A percentile compares a stretch with the other conserved stretches of the same genome.
These are phyloP conservation scores for Phyllopteryx taeniolatus DNA, from an alignment of 2,113 vertebrate species.

Conservation along the genomic window DNA sequence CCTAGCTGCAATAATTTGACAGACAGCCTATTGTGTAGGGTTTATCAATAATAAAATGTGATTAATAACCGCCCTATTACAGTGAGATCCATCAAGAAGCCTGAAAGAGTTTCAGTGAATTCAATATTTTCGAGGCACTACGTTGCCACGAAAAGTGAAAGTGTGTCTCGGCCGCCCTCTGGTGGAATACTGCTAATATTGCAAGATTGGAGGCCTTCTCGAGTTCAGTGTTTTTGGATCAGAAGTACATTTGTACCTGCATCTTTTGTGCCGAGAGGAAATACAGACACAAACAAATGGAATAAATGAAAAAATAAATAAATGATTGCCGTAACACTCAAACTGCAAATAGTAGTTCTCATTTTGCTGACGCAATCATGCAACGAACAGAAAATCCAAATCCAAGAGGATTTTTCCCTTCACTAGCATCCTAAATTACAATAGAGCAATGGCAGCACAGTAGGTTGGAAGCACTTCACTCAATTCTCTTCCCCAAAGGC, in stretches of 20 bases:
- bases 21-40: not conserved
- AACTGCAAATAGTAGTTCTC: too few species aligned
- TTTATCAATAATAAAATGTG: not conserved
- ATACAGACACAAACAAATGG: not conserved
- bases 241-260: not conserved
- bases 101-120: not conserved
- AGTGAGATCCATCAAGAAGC: not conserved
- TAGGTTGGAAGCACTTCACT: not conserved
- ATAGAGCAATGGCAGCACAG: not conserved
- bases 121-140: not conserved
- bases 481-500: not conserved
- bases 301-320: not conserved
- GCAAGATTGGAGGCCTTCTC: constrained; percentile 8
- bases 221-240: not conserved
- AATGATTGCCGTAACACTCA: not conserved
- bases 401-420: not conserved
- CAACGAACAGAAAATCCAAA: not conserved
- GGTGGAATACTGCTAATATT: constrained; percentile 6
- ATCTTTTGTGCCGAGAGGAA: not conserved
- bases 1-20: not conserved
- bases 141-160: constrained; percentile 2
- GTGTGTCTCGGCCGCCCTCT: constrained; percentile 30
- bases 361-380: not conserved
- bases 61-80: not conserved
- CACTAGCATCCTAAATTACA: not conserved